Evolutionary conservation across 37 sponge, comb jelly and placozoan genomes (phyloP).

Genomic region (Axinella damicornis): DNA sequence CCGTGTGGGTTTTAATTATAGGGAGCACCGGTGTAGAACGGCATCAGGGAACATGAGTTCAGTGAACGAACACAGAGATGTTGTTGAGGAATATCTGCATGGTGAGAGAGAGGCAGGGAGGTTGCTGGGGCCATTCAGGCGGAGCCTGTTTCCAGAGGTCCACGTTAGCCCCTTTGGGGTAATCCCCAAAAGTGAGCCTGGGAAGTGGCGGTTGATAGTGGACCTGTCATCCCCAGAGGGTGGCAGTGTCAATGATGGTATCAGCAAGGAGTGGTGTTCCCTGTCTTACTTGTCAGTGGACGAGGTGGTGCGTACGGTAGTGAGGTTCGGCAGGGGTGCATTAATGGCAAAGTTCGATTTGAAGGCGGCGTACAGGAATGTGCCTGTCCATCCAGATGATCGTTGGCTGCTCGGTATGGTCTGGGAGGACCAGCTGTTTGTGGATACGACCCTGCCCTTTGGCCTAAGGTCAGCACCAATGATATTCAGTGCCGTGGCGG

Average conservation of each 20-base stretch:
- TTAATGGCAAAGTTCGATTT: conserved; percentile 39
- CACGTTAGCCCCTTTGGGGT: conserved; percentile 16
- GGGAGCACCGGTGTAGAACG: neutral
- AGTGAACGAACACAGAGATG: neutral
- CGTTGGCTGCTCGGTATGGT: conserved; percentile 18
- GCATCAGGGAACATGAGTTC: conserved; percentile 15
- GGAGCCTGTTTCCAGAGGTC: neutral
- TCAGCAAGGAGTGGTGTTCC: conserved; percentile 14
- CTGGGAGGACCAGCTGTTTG: conserved; percentile 2
- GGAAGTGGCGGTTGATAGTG: conserved; percentile 11
- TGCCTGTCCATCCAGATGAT: conserved; percentile 52
- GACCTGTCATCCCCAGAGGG: conserved; percentile 5
- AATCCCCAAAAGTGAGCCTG: conserved; percentile 9
- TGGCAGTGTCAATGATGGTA: conserved; percentile 21
- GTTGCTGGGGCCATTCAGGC: neutral
- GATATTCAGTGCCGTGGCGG: conserved; percentile 13
- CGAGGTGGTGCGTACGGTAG: neutral
- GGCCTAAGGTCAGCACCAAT: conserved; percentile 7
- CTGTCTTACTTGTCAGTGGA: conserved; percentile 16
- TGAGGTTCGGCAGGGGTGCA: neutral
- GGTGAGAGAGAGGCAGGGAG: neutral
- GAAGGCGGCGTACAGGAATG: conserved; percentile 37
- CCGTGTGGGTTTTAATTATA: conserved; percentile 11
- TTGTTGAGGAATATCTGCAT: neutral
- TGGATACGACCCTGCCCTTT: conserved; percentile 9